Evolutionary conservation across 1,140 invertebrate species (phyloP).

Genomic region (Ladona fulva): DNA sequence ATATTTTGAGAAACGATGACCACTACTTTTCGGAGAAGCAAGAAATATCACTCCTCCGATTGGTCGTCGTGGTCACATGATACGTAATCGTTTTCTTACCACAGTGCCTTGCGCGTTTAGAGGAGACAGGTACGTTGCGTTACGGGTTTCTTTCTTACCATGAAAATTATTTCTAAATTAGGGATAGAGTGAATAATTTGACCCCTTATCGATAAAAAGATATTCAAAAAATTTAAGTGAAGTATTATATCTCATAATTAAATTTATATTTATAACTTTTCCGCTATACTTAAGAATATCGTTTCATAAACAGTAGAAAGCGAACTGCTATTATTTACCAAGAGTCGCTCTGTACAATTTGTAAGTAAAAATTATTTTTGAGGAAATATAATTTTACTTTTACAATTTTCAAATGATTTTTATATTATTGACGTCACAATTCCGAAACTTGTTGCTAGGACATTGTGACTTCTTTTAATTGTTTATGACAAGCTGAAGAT

Average conservation of each 20-base stretch:
- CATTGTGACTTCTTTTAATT: background rate
- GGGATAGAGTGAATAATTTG: too few species aligned
- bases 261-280: too few species aligned
- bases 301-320: too few species aligned
- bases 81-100: background rate
- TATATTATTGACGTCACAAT: background rate
- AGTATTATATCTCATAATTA: too few species aligned
- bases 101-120: background rate
- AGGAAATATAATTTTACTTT: too few species aligned
- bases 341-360: too few species aligned
- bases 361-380: too few species aligned
- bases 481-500: background rate
- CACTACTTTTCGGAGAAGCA: slow-evolving; percentile 8
- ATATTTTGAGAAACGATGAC: slow-evolving; percentile 10
- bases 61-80: background rate
- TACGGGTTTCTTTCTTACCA: background rate
- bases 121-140: background rate
- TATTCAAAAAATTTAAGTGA: too few species aligned
- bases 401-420: background rate
- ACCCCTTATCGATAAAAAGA: too few species aligned
- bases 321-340: too few species aligned
- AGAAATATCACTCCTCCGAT: slow-evolving; percentile 5
- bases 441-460: background rate
- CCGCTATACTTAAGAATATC: too few species aligned
- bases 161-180: too few species aligned